These are phyloP conservation scores for Dasyornis broadbenti DNA, from an alignment of 2,113 vertebrate genomes.

Conservation along the genomic window DNA sequence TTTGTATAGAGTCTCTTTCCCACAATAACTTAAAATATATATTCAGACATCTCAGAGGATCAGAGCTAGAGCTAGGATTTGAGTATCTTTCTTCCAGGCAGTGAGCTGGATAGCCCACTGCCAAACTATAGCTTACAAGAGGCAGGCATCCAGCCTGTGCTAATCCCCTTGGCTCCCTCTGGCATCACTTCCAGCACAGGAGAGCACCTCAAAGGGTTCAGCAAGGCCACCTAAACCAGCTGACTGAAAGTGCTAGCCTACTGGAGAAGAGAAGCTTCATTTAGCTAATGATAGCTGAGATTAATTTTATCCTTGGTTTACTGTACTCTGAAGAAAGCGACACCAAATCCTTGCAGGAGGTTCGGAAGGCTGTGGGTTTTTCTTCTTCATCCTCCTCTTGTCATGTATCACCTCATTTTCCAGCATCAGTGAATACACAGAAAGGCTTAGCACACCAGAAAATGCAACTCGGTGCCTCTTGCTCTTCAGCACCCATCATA, in stretches of 20 bases:
- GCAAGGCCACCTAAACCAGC: not conserved
- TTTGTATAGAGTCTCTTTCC: not conserved
- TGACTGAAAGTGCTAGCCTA: not conserved
- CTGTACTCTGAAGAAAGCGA: not conserved
- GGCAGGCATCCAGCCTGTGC: not conserved
- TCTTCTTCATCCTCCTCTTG: not conserved
- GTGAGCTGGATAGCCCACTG: not conserved
- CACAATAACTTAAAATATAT: not conserved
- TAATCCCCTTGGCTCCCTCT: not conserved
- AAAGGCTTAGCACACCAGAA: not conserved
- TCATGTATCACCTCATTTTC: not conserved
- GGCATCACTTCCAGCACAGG: not conserved
- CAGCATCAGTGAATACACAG: not conserved
- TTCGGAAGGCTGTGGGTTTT: not conserved
- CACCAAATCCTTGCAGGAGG: not conserved
- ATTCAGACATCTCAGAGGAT: not conserved
- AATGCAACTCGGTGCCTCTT: not conserved
- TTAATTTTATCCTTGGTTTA: not conserved
- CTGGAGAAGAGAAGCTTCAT: not conserved
- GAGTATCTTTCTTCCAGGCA: not conserved
- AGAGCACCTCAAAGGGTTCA: not conserved
- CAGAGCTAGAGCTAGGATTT: not conserved
- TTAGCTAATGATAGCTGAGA: not conserved
- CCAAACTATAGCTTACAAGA: not conserved
- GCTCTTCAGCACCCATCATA: not conserved